phyloP scores from a whole-genome alignment of 2,888 invertebrate genomes.

The Mythimna pallens region DNA sequence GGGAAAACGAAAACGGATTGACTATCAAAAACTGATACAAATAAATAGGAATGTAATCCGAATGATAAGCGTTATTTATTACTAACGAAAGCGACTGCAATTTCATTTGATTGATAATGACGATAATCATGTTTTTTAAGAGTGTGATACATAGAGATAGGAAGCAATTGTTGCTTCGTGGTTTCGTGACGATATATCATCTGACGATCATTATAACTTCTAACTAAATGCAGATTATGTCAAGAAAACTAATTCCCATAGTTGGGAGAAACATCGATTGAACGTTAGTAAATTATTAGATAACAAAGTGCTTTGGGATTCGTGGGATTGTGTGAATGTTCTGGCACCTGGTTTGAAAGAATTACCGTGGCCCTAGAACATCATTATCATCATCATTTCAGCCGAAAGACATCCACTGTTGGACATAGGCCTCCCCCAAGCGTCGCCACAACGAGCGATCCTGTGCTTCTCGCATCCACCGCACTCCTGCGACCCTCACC shows the following conservation, averaged over 20 bases:
- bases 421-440: too few species aligned
- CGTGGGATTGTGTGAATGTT: slow-evolving; percentile 4
- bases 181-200: slow-evolving; percentile 40
- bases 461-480: too few species aligned
- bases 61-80: neutral
- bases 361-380: too few species aligned
- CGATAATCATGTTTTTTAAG: neutral
- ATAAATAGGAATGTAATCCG: neutral
- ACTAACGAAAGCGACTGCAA: neutral
- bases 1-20: neutral
- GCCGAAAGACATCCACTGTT: too few species aligned
- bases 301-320: slow-evolving; percentile 2
- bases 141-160: slow-evolving; percentile 3
- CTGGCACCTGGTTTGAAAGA: too few species aligned
- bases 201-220: slow-evolving; percentile 4
- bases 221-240: slow-evolving; percentile 19
- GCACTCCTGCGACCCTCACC: too few species aligned
- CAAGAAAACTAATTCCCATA: slow-evolving; percentile 18
- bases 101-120: neutral
- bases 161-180: slow-evolving; percentile 35
- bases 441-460: too few species aligned
- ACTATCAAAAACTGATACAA: neutral
- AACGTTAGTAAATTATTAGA: slow-evolving; percentile 14
- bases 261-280: slow-evolving; percentile 23
- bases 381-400: too few species aligned